Percentiles rank a stretch among this genome's conserved stretches.
Conservation (phyloP, 2,113 vertebrate genomes). For the Coturnix japonica region DNA sequence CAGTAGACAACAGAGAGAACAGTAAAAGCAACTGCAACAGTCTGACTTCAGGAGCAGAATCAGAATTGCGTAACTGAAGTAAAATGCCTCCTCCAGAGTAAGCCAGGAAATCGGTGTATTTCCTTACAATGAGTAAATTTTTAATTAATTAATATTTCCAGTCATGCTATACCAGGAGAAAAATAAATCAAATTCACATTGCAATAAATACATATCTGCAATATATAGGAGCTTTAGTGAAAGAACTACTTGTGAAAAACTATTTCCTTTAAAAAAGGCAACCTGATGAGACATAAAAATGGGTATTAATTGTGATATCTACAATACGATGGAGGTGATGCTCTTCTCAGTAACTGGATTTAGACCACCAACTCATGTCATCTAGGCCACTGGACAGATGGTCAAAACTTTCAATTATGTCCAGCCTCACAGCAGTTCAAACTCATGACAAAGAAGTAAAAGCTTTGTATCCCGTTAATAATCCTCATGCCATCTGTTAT, state of each 20-base stretch:
- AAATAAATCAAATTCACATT: neutral
- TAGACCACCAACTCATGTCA: slow-evolving; percentile 24
- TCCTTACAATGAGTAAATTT: neutral
- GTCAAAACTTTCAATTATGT: slow-evolving; percentile 55
- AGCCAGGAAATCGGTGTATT: neutral
- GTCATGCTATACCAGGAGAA: neutral
- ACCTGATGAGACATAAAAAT: neutral
- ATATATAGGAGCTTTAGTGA: neutral
- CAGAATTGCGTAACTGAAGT: neutral
- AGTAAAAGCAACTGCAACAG: neutral
- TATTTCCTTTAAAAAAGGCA: neutral
- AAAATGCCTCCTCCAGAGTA: neutral
- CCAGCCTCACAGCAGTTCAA: slow-evolving; percentile 41
- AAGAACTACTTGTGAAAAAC: neutral
- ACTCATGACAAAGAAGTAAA: slow-evolving; percentile 54
- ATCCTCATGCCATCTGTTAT: slow-evolving; percentile 49
- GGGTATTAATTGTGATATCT: neutral
- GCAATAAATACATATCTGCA: neutral
- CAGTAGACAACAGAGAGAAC: neutral
- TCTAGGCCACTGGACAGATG: slow-evolving; percentile 56
- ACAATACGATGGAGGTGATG: slow-evolving; percentile 29
- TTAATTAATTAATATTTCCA: neutral
- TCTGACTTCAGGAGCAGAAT: neutral
- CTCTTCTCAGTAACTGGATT: slow-evolving; percentile 47
- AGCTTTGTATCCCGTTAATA: slow-evolving; percentile 52